Percentiles rank a stretch among this genome's conserved stretches.
phyloP scores from a whole-genome alignment of 1,140 invertebrate species.

The Aphidius gifuensis region DNA sequence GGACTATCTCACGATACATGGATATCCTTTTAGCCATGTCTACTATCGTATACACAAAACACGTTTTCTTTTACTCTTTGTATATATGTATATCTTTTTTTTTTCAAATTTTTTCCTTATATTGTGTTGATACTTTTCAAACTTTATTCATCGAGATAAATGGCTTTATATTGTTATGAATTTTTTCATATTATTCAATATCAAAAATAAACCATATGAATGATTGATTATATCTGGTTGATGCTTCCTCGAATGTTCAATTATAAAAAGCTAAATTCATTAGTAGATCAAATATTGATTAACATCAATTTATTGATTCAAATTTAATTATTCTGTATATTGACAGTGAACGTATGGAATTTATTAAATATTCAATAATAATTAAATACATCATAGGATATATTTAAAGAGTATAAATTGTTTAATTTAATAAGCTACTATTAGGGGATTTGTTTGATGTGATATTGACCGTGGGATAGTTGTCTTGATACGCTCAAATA shows the following conservation, averaged over 20 bases:
- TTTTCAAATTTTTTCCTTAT: too few relatives aligned
- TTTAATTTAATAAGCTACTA: neutral
- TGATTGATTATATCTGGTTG: neutral
- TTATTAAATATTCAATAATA: slow-evolving; percentile 19
- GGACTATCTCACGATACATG: slow-evolving; percentile 40
- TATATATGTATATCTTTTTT: neutral
- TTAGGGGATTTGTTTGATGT: slow-evolving; percentile 2
- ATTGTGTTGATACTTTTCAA: too few relatives aligned
- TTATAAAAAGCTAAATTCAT: neutral
- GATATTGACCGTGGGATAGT: slow-evolving; percentile 12
- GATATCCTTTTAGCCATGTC: slow-evolving; percentile 41
- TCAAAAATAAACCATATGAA: neutral
- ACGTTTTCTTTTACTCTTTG: slow-evolving; percentile 3
- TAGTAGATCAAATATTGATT: neutral
- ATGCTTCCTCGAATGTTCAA: neutral
- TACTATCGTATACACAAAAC: slow-evolving; percentile 7
- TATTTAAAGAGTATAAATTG: slow-evolving; percentile 16
- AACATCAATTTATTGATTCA: too few relatives aligned
- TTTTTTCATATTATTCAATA: too few relatives aligned
- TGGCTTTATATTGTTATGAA: too few relatives aligned
- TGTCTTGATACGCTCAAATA: slow-evolving; percentile 8
- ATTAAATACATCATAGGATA: slow-evolving; percentile 6
- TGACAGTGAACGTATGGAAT: neutral
- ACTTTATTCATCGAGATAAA: too few relatives aligned
- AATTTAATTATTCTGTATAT: slow-evolving; percentile 11